Conservation (phyloP, 2,888 invertebrate genomes). For the Tryphoninae sp. region DNA sequence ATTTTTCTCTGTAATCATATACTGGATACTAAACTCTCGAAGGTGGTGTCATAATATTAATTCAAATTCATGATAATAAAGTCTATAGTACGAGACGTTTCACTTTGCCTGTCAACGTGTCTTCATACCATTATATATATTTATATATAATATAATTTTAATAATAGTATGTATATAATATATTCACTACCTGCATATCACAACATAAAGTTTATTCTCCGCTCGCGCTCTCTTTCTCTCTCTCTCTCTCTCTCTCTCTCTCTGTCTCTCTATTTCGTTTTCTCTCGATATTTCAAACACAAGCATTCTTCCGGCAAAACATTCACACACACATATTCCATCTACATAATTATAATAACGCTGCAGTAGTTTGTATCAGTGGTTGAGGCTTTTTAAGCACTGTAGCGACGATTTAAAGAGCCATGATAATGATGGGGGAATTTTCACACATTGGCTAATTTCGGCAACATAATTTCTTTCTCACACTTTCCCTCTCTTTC, state of each 20-base stretch:
- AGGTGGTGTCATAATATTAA: slow-evolving; percentile 77
- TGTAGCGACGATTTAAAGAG: slow-evolving; percentile 71
- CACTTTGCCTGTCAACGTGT: slow-evolving; percentile 75
- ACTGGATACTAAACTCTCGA: slow-evolving; percentile 77
- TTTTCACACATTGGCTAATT: slow-evolving; percentile 34
- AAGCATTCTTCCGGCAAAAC: slow-evolving; percentile 65
- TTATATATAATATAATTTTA: slow-evolving; percentile 68
- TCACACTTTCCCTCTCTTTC: slow-evolving; percentile 15
- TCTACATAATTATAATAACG: slow-evolving; percentile 79
- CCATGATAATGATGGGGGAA: slow-evolving; percentile 32
- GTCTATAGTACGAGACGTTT: slow-evolving; percentile 78
- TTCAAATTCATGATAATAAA: slow-evolving; percentile 79
- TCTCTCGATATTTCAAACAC: slow-evolving; percentile 61
- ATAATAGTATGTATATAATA: slow-evolving; percentile 75
- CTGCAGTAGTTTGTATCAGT: slow-evolving; percentile 75
- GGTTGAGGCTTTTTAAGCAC: slow-evolving; percentile 77
- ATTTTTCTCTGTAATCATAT: slow-evolving; percentile 68
- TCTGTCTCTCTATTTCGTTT: slow-evolving; percentile 40
- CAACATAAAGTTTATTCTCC: slow-evolving; percentile 78
- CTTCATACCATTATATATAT: slow-evolving; percentile 72
- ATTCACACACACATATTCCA: slow-evolving; percentile 71
- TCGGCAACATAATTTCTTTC: slow-evolving; percentile 40
- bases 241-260: slow-evolving; percentile 45
- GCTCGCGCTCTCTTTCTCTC: slow-evolving; percentile 48
- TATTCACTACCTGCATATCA: slow-evolving; percentile 81